These are phyloP conservation scores for Hirtodrosophila trivittata DNA, from an alignment of 2,888 invertebrate species.

Conservation along the genomic window DNA sequence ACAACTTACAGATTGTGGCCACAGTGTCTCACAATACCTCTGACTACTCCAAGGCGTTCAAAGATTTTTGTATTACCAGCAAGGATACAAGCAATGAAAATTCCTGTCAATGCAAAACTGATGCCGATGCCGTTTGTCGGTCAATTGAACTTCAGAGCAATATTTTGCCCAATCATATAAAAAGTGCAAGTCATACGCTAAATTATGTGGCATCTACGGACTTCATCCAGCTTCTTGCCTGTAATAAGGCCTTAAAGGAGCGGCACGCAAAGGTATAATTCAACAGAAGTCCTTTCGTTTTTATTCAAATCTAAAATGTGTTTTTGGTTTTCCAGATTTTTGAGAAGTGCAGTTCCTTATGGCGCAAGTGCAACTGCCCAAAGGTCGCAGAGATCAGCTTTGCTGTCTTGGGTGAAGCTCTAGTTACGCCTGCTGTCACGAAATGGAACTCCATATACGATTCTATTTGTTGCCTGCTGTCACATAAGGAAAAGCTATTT, in stretches of 20 bases:
- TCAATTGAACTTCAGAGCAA: neutral
- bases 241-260: slow-evolving; percentile 18
- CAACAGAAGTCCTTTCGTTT: neutral
- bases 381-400: slow-evolving; percentile 9
- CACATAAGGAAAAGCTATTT: slow-evolving; percentile 29
- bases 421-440: slow-evolving; percentile 6
- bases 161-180: slow-evolving; percentile 28
- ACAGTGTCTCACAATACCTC: slow-evolving; percentile 17
- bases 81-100: neutral
- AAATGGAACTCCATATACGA: slow-evolving; percentile 47
- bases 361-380: slow-evolving; percentile 31
- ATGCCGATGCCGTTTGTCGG: neutral
- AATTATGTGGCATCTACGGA: slow-evolving; percentile 30
- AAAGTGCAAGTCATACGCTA: slow-evolving; percentile 31
- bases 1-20: slow-evolving; percentile 38
- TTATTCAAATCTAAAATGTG: neutral
- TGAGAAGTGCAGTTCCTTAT: slow-evolving; percentile 33
- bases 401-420: slow-evolving; percentile 13
- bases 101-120: neutral
- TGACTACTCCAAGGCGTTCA: slow-evolving; percentile 8
- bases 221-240: slow-evolving; percentile 24
- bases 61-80: slow-evolving; percentile 24
- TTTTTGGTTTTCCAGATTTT: slow-evolving; percentile 24
- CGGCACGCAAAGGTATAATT: slow-evolving; percentile 33
- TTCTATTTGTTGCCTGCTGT: slow-evolving; percentile 32